Base-by-base conservation (phyloP, 2,797 vertebrate species). In the Hipposideros larvatus region DNA sequence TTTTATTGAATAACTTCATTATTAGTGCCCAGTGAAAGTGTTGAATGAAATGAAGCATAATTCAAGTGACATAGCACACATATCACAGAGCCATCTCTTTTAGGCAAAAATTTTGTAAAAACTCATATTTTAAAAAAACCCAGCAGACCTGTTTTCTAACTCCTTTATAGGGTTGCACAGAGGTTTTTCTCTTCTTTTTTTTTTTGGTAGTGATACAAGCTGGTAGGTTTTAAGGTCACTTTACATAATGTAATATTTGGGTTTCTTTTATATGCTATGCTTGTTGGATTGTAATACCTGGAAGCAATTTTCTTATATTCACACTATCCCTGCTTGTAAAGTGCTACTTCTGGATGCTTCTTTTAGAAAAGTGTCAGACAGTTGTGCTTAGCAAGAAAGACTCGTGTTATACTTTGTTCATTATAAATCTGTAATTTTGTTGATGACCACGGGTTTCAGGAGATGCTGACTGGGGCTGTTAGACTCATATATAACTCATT, bases 311-410 rank as follows among this genome's bases (percentile, higher is more conserved):
- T 88, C 77, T 96, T 83, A 93, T 71, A 26, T 51, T 94, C 55
- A 86, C 71, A 70, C 68, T 43, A 71, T 77, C 87, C 46, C 46
- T 87, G 83, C 43, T 61, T 70, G 11, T 63, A 55, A 87, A 94
- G 75, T 96, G 84, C 92, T 92, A 92, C 59, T 90, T 96, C 82
- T 92, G 34, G 61, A 94, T 95, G 80, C 63, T 91, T 71, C 61
- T 95, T 93, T 97, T 94, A 96, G 87, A 70, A 70, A 95, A 75
- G 78, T 94, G 90, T 75, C 87, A 96, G 96, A 96, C 94, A 83
- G 51, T 4, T 77, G n/a, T 70, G 46, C 59, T 95, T 85, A 79
- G 75, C 57, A 68, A 89, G 80, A 93, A 37, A 88, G 70, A 43
- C 22, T 66, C 37, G 53, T 51, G 41, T 63, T 78, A 55, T 34